phyloP scores from a whole-genome alignment of 92 coral and sea anemone species.

The Phymanthus crucifer region DNA sequence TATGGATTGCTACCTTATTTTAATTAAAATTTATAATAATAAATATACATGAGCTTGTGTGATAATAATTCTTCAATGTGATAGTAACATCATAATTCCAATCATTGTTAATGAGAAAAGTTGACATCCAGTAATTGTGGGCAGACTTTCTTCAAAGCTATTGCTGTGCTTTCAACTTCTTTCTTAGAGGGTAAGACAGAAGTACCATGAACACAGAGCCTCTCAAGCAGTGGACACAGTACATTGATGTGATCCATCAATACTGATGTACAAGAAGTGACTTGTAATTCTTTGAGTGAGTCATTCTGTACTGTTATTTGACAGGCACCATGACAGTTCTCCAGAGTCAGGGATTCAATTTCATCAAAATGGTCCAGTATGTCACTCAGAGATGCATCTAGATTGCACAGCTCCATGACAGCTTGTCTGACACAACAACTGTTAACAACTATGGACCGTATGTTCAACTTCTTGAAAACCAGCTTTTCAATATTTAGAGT shows the following conservation, averaged over 20 bases:
- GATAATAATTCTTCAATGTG: too few relatives aligned
- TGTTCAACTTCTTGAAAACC: conserved; percentile 61
- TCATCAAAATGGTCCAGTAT: conserved; percentile 46
- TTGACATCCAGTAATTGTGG: conserved; percentile 66
- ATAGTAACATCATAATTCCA: background rate
- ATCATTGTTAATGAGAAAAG: conserved; percentile 43
- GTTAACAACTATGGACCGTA: conserved; percentile 49
- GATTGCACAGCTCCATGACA: conserved; percentile 70
- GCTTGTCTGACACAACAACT: conserved; percentile 54
- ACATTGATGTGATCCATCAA: conserved; percentile 74
- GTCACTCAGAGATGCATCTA: conserved; percentile 54
- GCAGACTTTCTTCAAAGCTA: conserved; percentile 52
- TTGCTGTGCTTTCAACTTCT: conserved; percentile 58
- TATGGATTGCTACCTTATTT: too few relatives aligned
- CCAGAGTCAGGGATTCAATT: conserved; percentile 50
- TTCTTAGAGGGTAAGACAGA: conserved; percentile 67
- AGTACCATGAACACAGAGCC: conserved; percentile 49
- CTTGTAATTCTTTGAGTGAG: conserved; percentile 52
- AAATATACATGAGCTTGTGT: background rate
- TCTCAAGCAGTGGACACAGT: conserved; percentile 66
- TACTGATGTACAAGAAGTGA: conserved; percentile 60
- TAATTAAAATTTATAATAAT: too few relatives aligned
- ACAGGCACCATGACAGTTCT: conserved; percentile 81
- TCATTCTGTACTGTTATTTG: conserved; percentile 60
- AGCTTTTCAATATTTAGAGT: conserved; percentile 27